Base-by-base conservation (phyloP, 2,888 invertebrate genomes). In the Camptogramma bilineatum region DNA sequence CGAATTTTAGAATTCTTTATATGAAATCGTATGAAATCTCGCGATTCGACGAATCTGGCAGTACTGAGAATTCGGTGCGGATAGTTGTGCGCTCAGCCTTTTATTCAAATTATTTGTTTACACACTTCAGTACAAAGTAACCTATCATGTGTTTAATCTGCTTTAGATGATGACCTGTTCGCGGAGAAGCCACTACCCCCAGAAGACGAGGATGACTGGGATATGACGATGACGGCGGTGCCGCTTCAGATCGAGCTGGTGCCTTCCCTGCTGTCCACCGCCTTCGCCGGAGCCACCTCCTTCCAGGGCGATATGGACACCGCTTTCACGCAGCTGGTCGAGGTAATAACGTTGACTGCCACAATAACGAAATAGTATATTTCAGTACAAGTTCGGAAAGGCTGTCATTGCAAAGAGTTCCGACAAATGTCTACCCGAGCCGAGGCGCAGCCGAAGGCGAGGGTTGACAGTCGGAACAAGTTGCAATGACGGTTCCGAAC, bases 91-190 rank as follows among this genome's bases (percentile, higher is more conserved):
- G n/a, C n/a, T n/a, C n/a, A n/a, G n/a, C n/a, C n/a, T n/a, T n/a
- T n/a, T n/a, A n/a, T n/a, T n/a, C n/a, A n/a, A n/a, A n/a, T n/a
- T n/a, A n/a, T n/a, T n/a, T n/a, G n/a, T n/a, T n/a, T n/a, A n/a
- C n/a, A n/a, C n/a, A n/a, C 39, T 13, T 1, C 39, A 1, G 10
- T n/a, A n/a, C 10, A 10, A 13, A 9, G 3, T 10, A 9, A 3
- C 13, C 39, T 1, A 13, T 13, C 39, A 39, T 13, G 10, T 39
- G 0, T 9, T n/a, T 13, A 10, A 10, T 2, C 13, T 13, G 4
- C 24, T 3, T 17, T 70, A 90, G 91, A 89, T 21, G 91, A 91
- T 66, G 76, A 74, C 17, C 66, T 90, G 10, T 92, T 92, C 79
- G 81, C 77, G 0, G 83, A 84, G 62, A 79, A 81, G 52, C 73